A percentile compares a stretch with the other conserved stretches of the same genome.
Conservation (phyloP, 2,797 vertebrate species). For the Pteropus rufus region DNA sequence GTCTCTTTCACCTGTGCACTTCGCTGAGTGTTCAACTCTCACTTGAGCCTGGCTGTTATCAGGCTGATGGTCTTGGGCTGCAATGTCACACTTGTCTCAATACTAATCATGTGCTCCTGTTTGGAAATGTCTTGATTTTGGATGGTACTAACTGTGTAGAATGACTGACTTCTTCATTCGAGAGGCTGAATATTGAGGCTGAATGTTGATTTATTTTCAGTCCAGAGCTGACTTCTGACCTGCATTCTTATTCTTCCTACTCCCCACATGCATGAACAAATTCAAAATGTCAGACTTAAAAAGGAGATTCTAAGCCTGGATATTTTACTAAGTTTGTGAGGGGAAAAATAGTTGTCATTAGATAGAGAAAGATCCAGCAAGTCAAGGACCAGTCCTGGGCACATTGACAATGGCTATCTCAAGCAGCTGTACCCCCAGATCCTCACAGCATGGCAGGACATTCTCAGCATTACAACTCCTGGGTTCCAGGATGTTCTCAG, state of each 20-base stretch:
- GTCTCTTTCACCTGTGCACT: background rate
- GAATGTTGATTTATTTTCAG: background rate
- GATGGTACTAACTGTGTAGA: background rate
- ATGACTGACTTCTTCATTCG: background rate
- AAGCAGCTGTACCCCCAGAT: background rate
- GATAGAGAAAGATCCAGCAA: background rate
- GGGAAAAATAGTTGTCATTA: background rate
- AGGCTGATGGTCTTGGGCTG: background rate
- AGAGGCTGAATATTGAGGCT: background rate
- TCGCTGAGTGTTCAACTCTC: background rate
- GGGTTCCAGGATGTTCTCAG: too few species aligned
- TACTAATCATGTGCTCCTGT: background rate
- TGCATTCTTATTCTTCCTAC: background rate
- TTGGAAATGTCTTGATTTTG: too few species aligned
- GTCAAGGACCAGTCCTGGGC: background rate
- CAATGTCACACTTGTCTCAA: fast-evolving
- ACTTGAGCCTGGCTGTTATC: background rate
- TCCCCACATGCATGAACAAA: background rate
- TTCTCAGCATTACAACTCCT: too few species aligned
- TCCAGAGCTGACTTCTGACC: background rate
- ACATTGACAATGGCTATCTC: background rate
- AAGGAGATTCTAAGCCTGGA: background rate
- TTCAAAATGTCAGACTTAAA: background rate
- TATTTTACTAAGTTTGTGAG: background rate
- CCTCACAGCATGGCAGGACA: background rate